phyloP scores from a whole-genome alignment of 2,113 vertebrate species.

The Pongo abelii region DNA sequence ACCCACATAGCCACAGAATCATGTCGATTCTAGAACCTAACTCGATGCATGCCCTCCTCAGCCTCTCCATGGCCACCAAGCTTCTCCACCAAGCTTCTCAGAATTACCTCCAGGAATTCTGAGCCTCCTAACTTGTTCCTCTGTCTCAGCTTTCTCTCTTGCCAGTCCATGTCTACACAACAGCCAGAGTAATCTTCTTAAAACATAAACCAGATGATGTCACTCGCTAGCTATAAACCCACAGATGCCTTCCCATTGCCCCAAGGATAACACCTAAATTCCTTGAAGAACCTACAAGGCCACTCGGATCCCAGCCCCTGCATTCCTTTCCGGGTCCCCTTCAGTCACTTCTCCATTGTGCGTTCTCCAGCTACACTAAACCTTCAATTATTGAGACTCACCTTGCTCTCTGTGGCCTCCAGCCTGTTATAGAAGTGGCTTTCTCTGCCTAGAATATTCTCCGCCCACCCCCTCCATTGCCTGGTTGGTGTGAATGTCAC shows the following conservation, averaged over 20 bases:
- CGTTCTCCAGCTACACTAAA: background rate
- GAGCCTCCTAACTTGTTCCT: background rate
- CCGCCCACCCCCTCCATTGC: background rate
- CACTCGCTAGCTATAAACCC: background rate
- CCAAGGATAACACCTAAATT: fast-evolving
- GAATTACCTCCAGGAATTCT: background rate
- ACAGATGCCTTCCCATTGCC: background rate
- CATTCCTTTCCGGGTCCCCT: background rate
- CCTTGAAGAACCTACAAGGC: fast-evolving
- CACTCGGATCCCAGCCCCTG: background rate
- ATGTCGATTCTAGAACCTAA: background rate
- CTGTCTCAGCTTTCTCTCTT: background rate
- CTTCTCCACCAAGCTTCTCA: background rate
- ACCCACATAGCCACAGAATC: background rate
- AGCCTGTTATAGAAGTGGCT: background rate
- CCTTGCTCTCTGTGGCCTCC: background rate
- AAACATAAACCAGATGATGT: background rate
- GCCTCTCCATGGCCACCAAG: background rate
- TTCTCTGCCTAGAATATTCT: slow-evolving; percentile 54
- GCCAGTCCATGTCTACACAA: background rate
- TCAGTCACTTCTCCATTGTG: background rate
- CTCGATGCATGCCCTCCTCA: fast-evolving
- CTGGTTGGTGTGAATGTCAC: background rate
- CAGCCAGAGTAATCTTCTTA: background rate
- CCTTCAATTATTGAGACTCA: background rate